These are phyloP conservation scores for Menidia beryllina DNA, from an alignment of 2,113 vertebrate species.

Conservation along the genomic window DNA sequence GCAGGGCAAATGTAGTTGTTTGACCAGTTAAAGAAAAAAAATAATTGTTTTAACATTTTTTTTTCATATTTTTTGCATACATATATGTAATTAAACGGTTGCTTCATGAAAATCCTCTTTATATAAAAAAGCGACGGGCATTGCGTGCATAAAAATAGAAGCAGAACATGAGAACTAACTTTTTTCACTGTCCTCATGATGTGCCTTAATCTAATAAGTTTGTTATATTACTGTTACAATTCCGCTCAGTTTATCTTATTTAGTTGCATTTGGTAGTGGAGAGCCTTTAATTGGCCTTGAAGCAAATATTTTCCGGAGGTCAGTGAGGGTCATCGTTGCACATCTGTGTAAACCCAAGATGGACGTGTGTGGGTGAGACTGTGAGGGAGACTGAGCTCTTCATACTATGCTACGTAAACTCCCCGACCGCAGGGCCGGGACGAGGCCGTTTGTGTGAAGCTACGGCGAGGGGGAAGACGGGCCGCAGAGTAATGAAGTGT, in stretches of 20 bases:
- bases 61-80: no score
- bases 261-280: constrained; percentile 30
- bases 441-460: constrained; percentile 68
- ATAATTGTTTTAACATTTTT: no score
- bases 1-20: constrained; percentile 37
- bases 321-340: constrained; percentile 36
- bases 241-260: constrained; percentile 24
- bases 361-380: constrained; percentile 19
- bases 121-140: neutral
- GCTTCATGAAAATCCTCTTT: no score
- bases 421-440: constrained; percentile 44
- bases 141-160: neutral
- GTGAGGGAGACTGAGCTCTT: constrained; percentile 8
- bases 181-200: neutral
- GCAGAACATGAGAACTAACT: constrained; percentile 4
- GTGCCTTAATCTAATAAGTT: constrained; percentile 18
- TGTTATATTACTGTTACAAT: constrained; percentile 8
- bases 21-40: neutral
- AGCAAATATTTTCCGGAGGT: constrained; percentile 47
- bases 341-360: constrained; percentile 66
- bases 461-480: constrained; percentile 67
- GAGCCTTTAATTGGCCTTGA: constrained; percentile 38
- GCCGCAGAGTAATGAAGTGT: constrained; percentile 79
- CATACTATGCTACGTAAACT: constrained; percentile 33
- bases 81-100: no score